Conservation (phyloP, 2,113 vertebrate species). For the Malurus cyaneus region DNA sequence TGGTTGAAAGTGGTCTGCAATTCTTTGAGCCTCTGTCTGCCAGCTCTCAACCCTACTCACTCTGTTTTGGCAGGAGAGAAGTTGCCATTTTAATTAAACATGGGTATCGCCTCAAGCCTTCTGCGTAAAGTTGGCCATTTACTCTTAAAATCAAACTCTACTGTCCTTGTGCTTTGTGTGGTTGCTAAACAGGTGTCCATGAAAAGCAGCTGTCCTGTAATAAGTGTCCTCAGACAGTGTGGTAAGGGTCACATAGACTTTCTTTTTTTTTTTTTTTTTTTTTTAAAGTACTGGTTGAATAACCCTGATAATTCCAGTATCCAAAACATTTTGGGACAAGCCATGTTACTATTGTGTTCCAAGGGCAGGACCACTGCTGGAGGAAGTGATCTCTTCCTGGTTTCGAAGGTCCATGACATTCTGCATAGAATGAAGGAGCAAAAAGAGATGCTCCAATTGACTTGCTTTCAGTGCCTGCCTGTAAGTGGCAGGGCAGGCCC, state of each 20-base stretch:
- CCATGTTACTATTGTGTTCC: not conserved
- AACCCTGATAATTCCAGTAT: not conserved
- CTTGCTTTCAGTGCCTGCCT: not conserved
- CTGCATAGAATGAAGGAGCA: not conserved
- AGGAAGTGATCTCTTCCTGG: not conserved
- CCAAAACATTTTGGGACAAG: not conserved
- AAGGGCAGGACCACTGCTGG: not conserved
- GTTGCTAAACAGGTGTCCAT: not conserved
- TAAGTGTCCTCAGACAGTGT: not conserved
- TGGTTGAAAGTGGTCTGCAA: not conserved
- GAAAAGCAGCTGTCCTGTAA: not conserved
- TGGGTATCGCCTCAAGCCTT: not conserved
- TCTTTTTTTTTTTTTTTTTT: not conserved
- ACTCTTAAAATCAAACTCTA: not conserved
- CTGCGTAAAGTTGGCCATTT: not conserved
- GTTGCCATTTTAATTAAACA: not conserved
- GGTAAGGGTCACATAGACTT: not conserved
- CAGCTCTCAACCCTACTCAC: fast-evolving
- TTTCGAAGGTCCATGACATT: not conserved
- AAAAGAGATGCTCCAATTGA: not conserved
- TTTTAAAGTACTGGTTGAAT: not conserved
- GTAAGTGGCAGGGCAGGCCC: not conserved
- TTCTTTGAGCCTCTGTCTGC: not conserved
- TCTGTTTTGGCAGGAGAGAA: not conserved
- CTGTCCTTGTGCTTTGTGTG: not conserved